Evolutionary conservation across 2,888 invertebrate genomes (phyloP).

Genomic region (Drosophila vallismaia): DNA sequence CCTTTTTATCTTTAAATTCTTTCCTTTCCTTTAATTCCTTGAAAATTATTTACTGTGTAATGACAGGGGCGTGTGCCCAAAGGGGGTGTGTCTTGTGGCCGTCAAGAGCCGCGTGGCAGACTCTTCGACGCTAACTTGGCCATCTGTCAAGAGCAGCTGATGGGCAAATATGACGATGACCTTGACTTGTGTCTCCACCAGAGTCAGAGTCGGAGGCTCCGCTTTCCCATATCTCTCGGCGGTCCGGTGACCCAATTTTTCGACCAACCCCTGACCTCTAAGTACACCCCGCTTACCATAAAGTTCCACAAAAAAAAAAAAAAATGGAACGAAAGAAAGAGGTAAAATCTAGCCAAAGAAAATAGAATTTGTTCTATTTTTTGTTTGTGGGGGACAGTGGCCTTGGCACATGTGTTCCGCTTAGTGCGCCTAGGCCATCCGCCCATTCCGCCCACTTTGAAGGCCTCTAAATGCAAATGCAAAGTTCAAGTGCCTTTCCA

Average conservation of each 20-base stretch:
- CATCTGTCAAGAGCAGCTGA: constrained; percentile 52
- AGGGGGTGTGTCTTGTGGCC: constrained; percentile 4
- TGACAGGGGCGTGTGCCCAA: constrained; percentile 18
- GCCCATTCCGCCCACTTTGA: constrained; percentile 19
- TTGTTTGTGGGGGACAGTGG: constrained; percentile 43
- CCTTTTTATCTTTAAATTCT: too few species aligned
- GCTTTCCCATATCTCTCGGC: constrained; percentile 4
- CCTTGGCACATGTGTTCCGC: constrained; percentile 52
- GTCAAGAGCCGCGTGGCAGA: constrained; percentile 40
- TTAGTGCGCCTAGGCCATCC: constrained; percentile 16
- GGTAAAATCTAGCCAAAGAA: constrained; percentile 16
- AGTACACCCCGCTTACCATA: too few species aligned
- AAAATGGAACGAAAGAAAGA: not conserved
- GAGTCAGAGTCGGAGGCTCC: too few species aligned
- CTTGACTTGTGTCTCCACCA: constrained; percentile 50
- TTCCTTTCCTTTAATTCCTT: too few species aligned
- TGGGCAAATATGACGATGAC: constrained; percentile 47
- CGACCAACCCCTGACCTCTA: not conserved
- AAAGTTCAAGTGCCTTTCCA: constrained; percentile 75
- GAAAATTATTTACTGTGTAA: not conserved
- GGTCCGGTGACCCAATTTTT: constrained; percentile 59
- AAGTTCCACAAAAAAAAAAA: constrained; percentile 14
- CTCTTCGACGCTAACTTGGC: constrained; percentile 26
- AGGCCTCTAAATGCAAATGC: constrained; percentile 56
- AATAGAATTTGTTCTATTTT: constrained; percentile 55